Conservation (phyloP, 2,888 invertebrate species). For the Lasioglossum oenotherae region DNA sequence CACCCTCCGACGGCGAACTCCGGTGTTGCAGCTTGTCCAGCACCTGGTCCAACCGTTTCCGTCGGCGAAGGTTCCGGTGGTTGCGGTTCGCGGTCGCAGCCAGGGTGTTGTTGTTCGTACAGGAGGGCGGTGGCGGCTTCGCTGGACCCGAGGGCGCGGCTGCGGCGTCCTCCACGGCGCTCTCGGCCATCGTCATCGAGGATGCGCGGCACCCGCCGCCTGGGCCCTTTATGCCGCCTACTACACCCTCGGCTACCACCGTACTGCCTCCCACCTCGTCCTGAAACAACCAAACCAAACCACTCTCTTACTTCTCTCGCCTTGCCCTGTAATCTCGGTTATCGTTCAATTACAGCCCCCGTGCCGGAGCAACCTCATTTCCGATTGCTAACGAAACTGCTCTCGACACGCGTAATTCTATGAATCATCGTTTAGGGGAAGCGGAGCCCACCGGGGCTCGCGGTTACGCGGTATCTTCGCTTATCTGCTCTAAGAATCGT, state of each 20-base stretch:
- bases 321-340: slow-evolving; percentile 37
- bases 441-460: slow-evolving; percentile 14
- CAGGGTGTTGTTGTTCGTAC: slow-evolving; percentile 87
- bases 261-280: slow-evolving; percentile 82
- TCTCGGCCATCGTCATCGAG: slow-evolving; percentile 91
- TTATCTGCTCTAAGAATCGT: slow-evolving; percentile 20
- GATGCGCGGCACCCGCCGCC: slow-evolving; percentile 84
- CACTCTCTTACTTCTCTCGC: slow-evolving; percentile 20
- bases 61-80: slow-evolving; percentile 88
- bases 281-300: slow-evolving; percentile 74
- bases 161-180: slow-evolving; percentile 87
- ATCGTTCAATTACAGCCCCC: slow-evolving; percentile 46
- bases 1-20: slow-evolving; percentile 80
- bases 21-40: slow-evolving; percentile 89
- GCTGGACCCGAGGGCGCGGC: slow-evolving; percentile 86
- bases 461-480: slow-evolving; percentile 30
- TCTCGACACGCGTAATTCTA: slow-evolving; percentile 39
- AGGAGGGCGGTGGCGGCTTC: slow-evolving; percentile 84
- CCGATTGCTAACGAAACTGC: slow-evolving; percentile 37
- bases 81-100: slow-evolving; percentile 88
- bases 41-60: slow-evolving; percentile 92
- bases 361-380: slow-evolving; percentile 37
- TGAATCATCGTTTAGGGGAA: slow-evolving; percentile 48
- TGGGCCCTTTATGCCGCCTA: slow-evolving; percentile 84
- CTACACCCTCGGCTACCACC: slow-evolving; percentile 82